phyloP scores from a whole-genome alignment of 2,113 vertebrate species.

The Arvicanthis niloticus region DNA sequence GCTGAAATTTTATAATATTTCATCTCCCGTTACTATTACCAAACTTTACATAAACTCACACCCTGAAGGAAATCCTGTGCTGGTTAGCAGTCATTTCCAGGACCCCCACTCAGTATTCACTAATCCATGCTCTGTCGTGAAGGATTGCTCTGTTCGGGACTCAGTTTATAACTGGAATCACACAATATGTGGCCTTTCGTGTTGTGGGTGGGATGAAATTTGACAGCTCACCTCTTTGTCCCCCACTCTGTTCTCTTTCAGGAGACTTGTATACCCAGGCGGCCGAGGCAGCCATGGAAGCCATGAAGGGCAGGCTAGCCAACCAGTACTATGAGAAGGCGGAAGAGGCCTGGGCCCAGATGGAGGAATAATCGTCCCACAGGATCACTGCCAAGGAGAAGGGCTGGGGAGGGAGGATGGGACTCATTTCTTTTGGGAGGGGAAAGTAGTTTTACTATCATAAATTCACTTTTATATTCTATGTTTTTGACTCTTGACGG shows the following conservation, averaged over 20 bases:
- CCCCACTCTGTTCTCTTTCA: conserved; percentile 73
- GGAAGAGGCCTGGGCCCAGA: conserved; percentile 95
- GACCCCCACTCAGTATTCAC: neutral
- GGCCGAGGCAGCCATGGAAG: conserved; percentile 95
- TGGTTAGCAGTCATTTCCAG: neutral
- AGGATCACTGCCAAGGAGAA: neutral
- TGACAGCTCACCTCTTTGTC: neutral
- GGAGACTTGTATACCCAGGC: conserved; percentile 97
- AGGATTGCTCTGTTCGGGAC: neutral
- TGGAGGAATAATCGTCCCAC: conserved; percentile 89
- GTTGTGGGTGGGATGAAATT: too few relatives aligned
- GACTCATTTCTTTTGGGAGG: conserved; percentile 42
- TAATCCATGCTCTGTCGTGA: neutral
- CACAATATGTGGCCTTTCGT: neutral
- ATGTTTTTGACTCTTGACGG: conserved; percentile 62
- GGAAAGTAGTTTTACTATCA: conserved; percentile 77
- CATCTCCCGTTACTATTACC: neutral
- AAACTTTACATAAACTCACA: neutral
- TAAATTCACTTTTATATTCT: conserved; percentile 70
- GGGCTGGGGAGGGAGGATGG: neutral
- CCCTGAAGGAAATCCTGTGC: neutral
- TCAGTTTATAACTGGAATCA: neutral
- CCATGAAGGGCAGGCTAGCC: conserved; percentile 97
- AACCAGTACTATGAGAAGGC: conserved; percentile 97
- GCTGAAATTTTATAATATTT: neutral